phyloP scores from a whole-genome alignment of 2,888 invertebrate genomes.

The Trachelus iudaicus region DNA sequence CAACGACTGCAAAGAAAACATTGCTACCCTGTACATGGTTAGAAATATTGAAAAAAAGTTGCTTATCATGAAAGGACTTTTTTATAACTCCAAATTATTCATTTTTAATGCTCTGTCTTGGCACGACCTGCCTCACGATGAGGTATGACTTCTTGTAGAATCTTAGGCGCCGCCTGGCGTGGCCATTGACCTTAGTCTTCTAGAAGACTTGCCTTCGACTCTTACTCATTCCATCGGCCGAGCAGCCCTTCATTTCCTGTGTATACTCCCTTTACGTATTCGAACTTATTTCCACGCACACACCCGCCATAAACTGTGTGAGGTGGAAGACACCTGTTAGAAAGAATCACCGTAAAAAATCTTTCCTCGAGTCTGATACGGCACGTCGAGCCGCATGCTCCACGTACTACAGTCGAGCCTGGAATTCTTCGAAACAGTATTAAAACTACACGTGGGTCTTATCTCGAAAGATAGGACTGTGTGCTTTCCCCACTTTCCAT shows the following conservation, averaged over 20 bases:
- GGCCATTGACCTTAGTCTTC: conserved; percentile 58
- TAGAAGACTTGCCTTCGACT: not conserved
- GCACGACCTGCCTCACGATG: conserved; percentile 63
- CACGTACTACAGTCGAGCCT: not conserved
- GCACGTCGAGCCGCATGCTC: not conserved
- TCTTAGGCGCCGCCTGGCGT: conserved; percentile 63
- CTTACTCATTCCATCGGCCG: not conserved
- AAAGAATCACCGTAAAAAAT: not conserved
- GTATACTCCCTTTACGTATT: not conserved
- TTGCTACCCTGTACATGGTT: not conserved
- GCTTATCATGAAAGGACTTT: not conserved
- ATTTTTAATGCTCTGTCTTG: conserved; percentile 25
- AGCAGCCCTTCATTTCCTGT: not conserved
- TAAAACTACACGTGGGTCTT: not conserved
- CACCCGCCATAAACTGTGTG: not conserved
- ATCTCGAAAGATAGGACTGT: not conserved
- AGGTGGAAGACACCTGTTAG: not conserved
- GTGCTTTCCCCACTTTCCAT: not conserved
- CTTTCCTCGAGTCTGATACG: not conserved
- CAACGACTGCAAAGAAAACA: not conserved
- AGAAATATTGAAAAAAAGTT: not conserved
- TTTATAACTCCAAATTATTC: conserved; percentile 19
- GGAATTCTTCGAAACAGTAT: not conserved
- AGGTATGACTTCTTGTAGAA: conserved; percentile 32
- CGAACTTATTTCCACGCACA: not conserved